phyloP scores from a whole-genome alignment of 2,113 vertebrate species.

The Sinosuthora webbiana region DNA sequence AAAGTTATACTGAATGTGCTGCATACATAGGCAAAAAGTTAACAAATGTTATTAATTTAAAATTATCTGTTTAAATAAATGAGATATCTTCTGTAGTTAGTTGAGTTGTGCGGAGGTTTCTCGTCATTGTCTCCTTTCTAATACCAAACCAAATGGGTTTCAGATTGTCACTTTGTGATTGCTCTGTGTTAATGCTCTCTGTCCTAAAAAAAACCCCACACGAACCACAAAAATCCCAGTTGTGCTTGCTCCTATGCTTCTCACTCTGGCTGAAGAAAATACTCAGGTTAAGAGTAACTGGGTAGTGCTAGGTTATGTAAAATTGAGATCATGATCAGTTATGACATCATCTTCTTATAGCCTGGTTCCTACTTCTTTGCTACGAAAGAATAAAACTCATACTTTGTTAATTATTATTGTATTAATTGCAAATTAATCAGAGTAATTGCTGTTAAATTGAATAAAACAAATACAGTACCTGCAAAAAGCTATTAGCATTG shows the following conservation, averaged over 20 bases:
- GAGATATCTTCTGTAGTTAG: constrained; percentile 62
- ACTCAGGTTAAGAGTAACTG: neutral
- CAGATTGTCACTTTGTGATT: neutral
- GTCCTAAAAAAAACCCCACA: neutral
- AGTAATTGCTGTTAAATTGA: neutral
- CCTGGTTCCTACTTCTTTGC: neutral
- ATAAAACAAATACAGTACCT: neutral
- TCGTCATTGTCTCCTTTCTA: constrained; percentile 23
- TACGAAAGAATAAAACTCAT: neutral
- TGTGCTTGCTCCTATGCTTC: neutral
- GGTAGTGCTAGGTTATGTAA: neutral
- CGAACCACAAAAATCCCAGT: neutral
- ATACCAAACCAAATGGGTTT: neutral
- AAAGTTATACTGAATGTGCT: constrained; percentile 49
- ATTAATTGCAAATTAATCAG: neutral
- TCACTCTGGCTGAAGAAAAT: neutral
- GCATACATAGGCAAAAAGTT: constrained; percentile 47
- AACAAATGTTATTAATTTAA: constrained; percentile 62
- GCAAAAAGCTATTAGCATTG: neutral
- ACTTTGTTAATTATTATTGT: neutral
- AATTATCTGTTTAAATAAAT: constrained; percentile 56
- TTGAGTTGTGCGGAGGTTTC: neutral
- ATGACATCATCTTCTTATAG: neutral
- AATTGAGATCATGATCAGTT: neutral
- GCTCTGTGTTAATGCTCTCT: neutral